Conservation (phyloP, 2,888 invertebrate species). For the Eupithecia subfuscata region DNA sequence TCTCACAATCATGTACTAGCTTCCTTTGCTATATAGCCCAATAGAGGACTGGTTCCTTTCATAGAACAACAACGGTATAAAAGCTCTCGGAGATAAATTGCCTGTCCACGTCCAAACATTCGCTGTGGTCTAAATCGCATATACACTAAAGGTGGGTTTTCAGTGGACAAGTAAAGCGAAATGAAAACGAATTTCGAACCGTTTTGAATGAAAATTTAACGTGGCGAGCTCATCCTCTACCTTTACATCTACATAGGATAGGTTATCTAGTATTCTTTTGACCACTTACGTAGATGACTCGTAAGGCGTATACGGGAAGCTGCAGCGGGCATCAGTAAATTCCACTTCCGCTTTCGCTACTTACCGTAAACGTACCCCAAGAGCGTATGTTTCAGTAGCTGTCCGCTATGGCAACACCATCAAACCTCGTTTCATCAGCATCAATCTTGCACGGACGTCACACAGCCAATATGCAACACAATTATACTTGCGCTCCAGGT, state of each 20-base stretch:
- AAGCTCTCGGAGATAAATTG: slow-evolving; percentile 1
- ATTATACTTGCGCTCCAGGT: slow-evolving; percentile 49
- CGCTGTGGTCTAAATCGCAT: background rate
- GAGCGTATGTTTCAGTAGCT: background rate
- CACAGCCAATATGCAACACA: slow-evolving; percentile 52
- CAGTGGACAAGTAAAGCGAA: background rate
- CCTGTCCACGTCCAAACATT: background rate
- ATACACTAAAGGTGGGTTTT: background rate
- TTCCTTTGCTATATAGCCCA: background rate
- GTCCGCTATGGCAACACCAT: slow-evolving; percentile 30
- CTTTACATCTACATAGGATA: background rate
- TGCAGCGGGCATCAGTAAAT: background rate
- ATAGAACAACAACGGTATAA: background rate
- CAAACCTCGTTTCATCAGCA: slow-evolving; percentile 43
- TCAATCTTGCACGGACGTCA: slow-evolving; percentile 53
- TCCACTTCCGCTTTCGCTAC: background rate
- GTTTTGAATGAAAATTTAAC: background rate
- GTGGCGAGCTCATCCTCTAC: background rate
- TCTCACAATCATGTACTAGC: slow-evolving; percentile 11
- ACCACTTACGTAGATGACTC: background rate
- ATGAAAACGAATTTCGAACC: background rate
- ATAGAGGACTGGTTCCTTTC: background rate
- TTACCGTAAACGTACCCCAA: background rate
- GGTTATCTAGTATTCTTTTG: background rate
- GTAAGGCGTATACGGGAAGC: background rate